Percentiles rank a stretch among this genome's conserved stretches.
Evolutionary conservation across 2,113 vertebrate genomes (phyloP).

Genomic region (Neotoma lepida): DNA sequence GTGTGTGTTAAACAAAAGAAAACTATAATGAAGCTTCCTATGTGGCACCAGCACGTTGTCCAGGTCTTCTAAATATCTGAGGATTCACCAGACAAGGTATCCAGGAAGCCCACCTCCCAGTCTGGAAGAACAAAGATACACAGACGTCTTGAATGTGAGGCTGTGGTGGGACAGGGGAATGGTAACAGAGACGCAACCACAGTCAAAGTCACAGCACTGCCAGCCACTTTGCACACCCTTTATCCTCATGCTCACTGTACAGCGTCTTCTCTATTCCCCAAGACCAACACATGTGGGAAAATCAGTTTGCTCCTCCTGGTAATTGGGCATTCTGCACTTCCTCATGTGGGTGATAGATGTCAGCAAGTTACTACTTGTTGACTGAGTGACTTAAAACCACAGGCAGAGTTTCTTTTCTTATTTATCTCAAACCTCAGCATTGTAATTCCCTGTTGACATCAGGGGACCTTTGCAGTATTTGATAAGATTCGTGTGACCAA

Average conservation of each 20-base stretch:
- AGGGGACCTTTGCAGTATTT: not conserved
- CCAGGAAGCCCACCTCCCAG: not conserved
- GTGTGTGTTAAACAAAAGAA: not conserved
- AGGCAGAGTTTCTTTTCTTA: not conserved
- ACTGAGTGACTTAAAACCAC: not conserved
- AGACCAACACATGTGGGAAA: not conserved
- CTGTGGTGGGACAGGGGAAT: too few species aligned
- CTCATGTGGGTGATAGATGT: not conserved
- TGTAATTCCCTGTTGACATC: not conserved
- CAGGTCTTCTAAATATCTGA: not conserved
- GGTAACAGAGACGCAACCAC: not conserved
- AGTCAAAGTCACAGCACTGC: not conserved
- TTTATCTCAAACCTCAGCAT: not conserved
- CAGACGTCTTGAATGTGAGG: not conserved
- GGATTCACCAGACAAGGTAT: not conserved
- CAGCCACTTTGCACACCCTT: not conserved
- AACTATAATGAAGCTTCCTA: not conserved
- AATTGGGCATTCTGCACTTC: not conserved
- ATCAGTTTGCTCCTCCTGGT: not conserved
- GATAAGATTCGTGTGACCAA: not conserved
- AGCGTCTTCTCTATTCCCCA: too few species aligned
- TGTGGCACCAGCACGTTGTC: not conserved
- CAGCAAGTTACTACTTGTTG: not conserved
- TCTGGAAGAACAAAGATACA: not conserved
- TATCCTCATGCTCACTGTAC: rapidly evolving